Evolutionary conservation across 92 coral and sea anemone genomes (phyloP).

Genomic region (Bergia sp.): DNA sequence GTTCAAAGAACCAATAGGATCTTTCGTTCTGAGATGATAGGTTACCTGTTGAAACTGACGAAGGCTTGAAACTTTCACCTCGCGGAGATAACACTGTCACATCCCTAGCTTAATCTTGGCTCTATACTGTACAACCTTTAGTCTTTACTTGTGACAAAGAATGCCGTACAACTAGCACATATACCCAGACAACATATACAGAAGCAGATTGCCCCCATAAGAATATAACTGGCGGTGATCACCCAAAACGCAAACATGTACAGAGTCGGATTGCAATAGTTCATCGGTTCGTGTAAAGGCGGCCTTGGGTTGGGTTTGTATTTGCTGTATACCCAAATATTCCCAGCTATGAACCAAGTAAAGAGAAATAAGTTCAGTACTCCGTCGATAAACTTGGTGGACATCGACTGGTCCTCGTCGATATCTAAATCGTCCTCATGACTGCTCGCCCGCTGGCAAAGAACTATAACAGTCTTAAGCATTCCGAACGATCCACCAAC

Average conservation of each 20-base stretch:
- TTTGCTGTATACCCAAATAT: constrained; percentile 98
- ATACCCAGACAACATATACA: constrained; percentile 98
- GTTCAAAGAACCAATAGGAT: neutral
- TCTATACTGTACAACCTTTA: constrained; percentile 12
- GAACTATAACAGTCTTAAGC: constrained; percentile 90
- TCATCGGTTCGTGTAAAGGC: constrained; percentile 80
- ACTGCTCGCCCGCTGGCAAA: constrained; percentile 86
- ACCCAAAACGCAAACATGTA: constrained; percentile 99
- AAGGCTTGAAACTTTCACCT: neutral
- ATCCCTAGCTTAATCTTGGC: no score
- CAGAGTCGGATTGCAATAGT: constrained; percentile 97
- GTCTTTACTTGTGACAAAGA: constrained; percentile 96
- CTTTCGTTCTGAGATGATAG: no score
- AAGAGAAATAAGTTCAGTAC: constrained; percentile 92
- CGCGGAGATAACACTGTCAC: no score
- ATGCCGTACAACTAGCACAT: constrained; percentile 98
- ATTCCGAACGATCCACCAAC: constrained; percentile 99
- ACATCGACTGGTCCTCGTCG: constrained; percentile 98
- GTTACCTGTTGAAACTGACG: no score
- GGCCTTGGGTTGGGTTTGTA: constrained; percentile 91
- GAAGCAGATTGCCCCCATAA: constrained; percentile 98
- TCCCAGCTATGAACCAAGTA: constrained; percentile 99
- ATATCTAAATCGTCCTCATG: constrained; percentile 85
- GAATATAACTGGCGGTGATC: constrained; percentile 95
- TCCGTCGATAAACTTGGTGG: constrained; percentile 97